These are phyloP conservation scores for Drosophila mulleri DNA, from an alignment of 2,888 invertebrate genomes.

Conservation along the genomic window DNA sequence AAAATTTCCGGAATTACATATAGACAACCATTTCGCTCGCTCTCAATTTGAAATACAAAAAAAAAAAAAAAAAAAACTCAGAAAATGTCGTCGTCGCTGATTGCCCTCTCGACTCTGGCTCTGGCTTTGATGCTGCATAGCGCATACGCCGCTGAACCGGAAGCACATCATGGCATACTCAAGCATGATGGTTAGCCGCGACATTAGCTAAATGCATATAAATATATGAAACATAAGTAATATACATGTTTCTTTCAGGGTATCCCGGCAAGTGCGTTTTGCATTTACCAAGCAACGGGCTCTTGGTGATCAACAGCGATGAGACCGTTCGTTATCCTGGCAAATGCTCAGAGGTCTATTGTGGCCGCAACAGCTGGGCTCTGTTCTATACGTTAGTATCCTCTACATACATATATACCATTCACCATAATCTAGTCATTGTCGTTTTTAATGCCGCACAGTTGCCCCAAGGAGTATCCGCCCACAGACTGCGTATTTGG, in stretches of 20 bases:
- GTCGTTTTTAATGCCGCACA: neutral
- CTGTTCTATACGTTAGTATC: conserved; percentile 50
- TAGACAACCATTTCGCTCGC: neutral
- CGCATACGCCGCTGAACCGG: neutral
- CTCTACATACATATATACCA: neutral
- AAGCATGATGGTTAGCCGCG: conserved; percentile 23
- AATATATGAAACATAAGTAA: neutral
- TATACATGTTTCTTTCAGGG: conserved; percentile 10
- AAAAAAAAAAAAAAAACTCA: neutral
- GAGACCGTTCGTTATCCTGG: conserved; percentile 42
- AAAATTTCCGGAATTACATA: conserved; percentile 54
- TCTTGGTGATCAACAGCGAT: conserved; percentile 26
- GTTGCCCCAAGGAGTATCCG: conserved; percentile 23
- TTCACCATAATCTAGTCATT: neutral
- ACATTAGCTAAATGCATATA: neutral
- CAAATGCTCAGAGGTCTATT: conserved; percentile 49
- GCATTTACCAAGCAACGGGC: neutral
- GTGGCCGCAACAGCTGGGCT: conserved; percentile 61
- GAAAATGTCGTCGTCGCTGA: conserved; percentile 41
- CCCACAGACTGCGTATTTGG: conserved; percentile 34
- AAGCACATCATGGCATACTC: conserved; percentile 25
- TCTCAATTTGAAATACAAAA: neutral
- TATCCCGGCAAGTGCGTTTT: conserved; percentile 51
- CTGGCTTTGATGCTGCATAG: conserved; percentile 11
- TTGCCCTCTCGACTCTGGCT: conserved; percentile 15